Conservation (phyloP, 2,888 invertebrate species). For the Cephonodes hylas region DNA sequence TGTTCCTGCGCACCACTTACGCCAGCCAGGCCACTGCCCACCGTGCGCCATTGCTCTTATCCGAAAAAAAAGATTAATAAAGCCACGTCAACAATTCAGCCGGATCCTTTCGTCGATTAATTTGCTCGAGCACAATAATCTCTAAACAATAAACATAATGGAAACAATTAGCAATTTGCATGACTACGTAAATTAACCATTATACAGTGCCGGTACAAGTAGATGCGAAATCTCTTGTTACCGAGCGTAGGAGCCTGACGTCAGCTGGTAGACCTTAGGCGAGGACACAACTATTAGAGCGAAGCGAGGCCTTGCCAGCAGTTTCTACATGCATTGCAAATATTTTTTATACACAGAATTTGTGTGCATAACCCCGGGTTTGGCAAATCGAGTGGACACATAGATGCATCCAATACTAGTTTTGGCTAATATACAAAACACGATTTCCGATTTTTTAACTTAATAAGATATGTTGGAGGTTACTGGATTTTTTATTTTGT, state of each 20-base stretch:
- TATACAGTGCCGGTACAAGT: slow-evolving; percentile 28
- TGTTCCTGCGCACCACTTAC: slow-evolving; percentile 70
- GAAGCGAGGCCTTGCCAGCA: slow-evolving; percentile 66
- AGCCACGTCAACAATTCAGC: neutral
- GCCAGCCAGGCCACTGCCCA: slow-evolving; percentile 48
- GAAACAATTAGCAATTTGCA: neutral
- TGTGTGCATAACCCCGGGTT: neutral
- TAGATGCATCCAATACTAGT: neutral
- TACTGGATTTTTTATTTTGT: slow-evolving; percentile 48
- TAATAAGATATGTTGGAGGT: neutral
- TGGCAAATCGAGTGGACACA: neutral
- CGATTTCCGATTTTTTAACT: neutral
- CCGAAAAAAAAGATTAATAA: slow-evolving; percentile 13
- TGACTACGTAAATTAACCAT: slow-evolving; percentile 33
- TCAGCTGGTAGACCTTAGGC: slow-evolving; percentile 70
- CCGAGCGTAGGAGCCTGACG: slow-evolving; percentile 66
- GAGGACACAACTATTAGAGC: slow-evolving; percentile 74
- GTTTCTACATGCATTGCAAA: slow-evolving; percentile 58
- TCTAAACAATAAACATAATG: neutral
- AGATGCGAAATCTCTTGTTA: slow-evolving; percentile 62
- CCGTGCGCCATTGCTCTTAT: slow-evolving; percentile 13
- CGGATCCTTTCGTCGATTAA: neutral
- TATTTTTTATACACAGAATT: slow-evolving; percentile 20
- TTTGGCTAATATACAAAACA: neutral
- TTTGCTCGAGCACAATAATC: neutral